Conservation (phyloP, 1,140 invertebrate genomes). For the Saccostrea cuccullata region DNA sequence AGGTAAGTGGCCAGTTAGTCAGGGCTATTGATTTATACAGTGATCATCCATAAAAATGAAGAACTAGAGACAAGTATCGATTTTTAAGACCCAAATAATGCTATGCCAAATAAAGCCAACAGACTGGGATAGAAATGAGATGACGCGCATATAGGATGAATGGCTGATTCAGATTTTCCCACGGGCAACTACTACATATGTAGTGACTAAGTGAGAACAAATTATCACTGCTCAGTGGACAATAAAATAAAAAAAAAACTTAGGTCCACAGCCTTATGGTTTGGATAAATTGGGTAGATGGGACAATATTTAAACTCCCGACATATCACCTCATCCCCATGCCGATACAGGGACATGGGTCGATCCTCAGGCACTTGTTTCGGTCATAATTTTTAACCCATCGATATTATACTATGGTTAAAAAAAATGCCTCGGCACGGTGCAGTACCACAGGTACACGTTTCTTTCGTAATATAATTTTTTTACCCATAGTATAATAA, state of each 20-base stretch:
- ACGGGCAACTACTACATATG: neutral
- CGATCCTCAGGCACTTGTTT: too few relatives aligned
- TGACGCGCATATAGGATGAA: neutral
- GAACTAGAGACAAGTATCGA: neutral
- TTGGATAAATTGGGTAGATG: too few relatives aligned
- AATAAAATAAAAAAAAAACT: neutral
- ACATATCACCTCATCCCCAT: too few relatives aligned
- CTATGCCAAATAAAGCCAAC: neutral
- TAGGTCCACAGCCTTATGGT: too few relatives aligned
- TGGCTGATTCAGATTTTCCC: conserved; percentile 8
- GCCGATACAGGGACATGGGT: too few relatives aligned
- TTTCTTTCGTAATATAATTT: too few relatives aligned
- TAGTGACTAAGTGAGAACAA: neutral
- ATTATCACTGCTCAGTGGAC: conserved; percentile 23
- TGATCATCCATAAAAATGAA: neutral
- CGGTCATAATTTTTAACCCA: too few relatives aligned
- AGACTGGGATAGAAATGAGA: neutral
- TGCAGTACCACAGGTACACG: too few relatives aligned
- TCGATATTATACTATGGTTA: too few relatives aligned
- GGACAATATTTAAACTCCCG: too few relatives aligned
- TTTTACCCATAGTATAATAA: too few relatives aligned
- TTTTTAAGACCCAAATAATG: conserved; percentile 24
- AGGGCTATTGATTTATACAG: neutral
- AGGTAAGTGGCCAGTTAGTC: conserved; percentile 14
- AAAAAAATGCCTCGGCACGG: too few relatives aligned